Evolutionary conservation across 2,113 vertebrate genomes (phyloP).

Genomic region (Leiothrix lutea): DNA sequence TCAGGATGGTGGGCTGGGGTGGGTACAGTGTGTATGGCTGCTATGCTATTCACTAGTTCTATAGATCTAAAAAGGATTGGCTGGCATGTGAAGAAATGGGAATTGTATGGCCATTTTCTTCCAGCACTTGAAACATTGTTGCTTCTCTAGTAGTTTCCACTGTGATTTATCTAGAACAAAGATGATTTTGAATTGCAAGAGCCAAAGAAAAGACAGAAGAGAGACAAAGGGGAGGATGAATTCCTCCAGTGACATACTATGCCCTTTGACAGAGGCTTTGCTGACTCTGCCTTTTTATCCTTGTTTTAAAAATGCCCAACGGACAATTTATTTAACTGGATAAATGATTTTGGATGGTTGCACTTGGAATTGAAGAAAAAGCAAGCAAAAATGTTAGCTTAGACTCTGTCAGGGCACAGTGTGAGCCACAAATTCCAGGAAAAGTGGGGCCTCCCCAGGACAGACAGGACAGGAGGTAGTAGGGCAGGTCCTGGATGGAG

Average conservation of each 20-base stretch:
- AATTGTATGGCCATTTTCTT: background rate
- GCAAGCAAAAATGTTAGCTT: background rate
- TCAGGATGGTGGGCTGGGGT: background rate
- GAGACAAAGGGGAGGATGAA: background rate
- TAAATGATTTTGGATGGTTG: background rate
- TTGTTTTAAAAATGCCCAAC: background rate
- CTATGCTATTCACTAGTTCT: background rate
- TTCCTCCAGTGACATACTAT: background rate
- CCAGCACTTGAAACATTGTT: background rate
- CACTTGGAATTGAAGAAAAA: background rate
- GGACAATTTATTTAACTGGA: background rate
- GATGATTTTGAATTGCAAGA: background rate
- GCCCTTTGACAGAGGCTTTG: background rate
- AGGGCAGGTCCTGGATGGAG: background rate
- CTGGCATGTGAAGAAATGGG: background rate
- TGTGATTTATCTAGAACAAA: background rate
- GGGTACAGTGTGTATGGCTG: background rate
- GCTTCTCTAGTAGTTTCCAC: background rate
- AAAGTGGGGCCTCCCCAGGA: accelerated
- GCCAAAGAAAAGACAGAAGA: background rate
- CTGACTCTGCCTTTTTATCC: background rate
- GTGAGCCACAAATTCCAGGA: background rate
- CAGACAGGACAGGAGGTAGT: background rate
- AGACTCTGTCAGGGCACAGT: background rate
- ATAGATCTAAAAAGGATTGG: background rate